phyloP scores from a whole-genome alignment of 2,888 invertebrate genomes.

The Torymus tubicola region DNA sequence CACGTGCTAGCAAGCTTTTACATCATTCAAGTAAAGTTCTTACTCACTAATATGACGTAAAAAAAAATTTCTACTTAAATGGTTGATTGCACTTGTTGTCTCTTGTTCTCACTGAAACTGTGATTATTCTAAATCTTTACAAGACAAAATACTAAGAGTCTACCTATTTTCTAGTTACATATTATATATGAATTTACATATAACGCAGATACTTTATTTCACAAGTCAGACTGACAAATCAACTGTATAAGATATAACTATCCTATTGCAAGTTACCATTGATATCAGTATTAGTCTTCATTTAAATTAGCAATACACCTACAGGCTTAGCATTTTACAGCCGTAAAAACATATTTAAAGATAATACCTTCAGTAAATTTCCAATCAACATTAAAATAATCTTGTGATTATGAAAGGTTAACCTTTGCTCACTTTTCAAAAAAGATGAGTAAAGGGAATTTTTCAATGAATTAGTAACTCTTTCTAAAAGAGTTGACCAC shows the following conservation, averaged over 20 bases:
- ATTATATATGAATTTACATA: constrained; percentile 56
- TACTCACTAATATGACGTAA: constrained; percentile 7
- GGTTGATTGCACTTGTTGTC: constrained; percentile 49
- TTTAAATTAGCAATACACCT: constrained; percentile 29
- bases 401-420: constrained; percentile 47
- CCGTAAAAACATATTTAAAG: neutral
- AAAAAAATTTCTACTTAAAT: constrained; percentile 25
- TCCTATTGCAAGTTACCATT: constrained; percentile 50
- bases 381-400: constrained; percentile 33
- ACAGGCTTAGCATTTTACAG: constrained; percentile 15
- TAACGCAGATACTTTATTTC: constrained; percentile 29
- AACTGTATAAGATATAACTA: constrained; percentile 31
- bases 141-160: constrained; percentile 32
- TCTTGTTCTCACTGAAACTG: constrained; percentile 50
- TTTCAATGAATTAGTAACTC: constrained; percentile 37
- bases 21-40: constrained; percentile 24
- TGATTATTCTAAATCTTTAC: constrained; percentile 47
- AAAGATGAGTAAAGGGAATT: constrained; percentile 38
- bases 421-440: constrained; percentile 42
- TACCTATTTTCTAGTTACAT: constrained; percentile 59
- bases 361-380: constrained; percentile 22
- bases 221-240: constrained; percentile 45
- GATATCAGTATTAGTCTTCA: constrained; percentile 51
- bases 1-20: constrained; percentile 2
- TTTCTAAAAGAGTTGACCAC: constrained; percentile 50